phyloP scores from a whole-genome alignment of 1,140 invertebrate species.

The Euwallacea fornicatus region DNA sequence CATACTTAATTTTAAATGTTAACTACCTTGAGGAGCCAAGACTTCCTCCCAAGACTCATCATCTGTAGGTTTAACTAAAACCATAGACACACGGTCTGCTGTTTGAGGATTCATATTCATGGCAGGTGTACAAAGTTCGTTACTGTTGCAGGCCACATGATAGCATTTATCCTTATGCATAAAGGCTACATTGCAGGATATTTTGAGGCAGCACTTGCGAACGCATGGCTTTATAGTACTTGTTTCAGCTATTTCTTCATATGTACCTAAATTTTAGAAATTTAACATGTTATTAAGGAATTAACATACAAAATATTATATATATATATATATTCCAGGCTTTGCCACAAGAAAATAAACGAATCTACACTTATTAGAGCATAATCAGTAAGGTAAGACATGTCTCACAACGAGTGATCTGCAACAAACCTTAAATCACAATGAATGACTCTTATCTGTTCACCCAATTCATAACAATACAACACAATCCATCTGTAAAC shows the following conservation, averaged over 20 bases:
- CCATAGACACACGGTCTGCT: slow-evolving; percentile 69
- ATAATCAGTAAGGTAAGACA: too few relatives aligned
- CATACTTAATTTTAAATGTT: background rate
- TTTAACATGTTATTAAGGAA: too few relatives aligned
- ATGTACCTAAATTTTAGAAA: slow-evolving; percentile 55
- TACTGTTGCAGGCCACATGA: slow-evolving; percentile 70
- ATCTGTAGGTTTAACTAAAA: slow-evolving; percentile 71
- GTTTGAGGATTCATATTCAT: slow-evolving; percentile 59
- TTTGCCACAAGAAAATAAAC: too few relatives aligned
- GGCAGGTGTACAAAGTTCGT: slow-evolving; percentile 70
- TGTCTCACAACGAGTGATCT: too few relatives aligned
- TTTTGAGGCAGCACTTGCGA: slow-evolving; percentile 68
- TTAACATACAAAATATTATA: background rate
- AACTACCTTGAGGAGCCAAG: slow-evolving; percentile 47
- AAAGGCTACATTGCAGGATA: slow-evolving; percentile 76
- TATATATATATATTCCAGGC: too few relatives aligned
- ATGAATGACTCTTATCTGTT: too few relatives aligned
- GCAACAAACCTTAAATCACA: too few relatives aligned
- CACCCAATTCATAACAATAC: background rate
- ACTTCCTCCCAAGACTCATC: slow-evolving; percentile 60
- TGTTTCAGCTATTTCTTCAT: slow-evolving; percentile 59
- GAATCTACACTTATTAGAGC: too few relatives aligned
- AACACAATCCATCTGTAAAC: slow-evolving; percentile 7
- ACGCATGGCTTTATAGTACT: slow-evolving; percentile 67
- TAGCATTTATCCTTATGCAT: slow-evolving; percentile 75